phyloP scores from a whole-genome alignment of 2,888 invertebrate species.

The Leptinotarsa tumamoca region DNA sequence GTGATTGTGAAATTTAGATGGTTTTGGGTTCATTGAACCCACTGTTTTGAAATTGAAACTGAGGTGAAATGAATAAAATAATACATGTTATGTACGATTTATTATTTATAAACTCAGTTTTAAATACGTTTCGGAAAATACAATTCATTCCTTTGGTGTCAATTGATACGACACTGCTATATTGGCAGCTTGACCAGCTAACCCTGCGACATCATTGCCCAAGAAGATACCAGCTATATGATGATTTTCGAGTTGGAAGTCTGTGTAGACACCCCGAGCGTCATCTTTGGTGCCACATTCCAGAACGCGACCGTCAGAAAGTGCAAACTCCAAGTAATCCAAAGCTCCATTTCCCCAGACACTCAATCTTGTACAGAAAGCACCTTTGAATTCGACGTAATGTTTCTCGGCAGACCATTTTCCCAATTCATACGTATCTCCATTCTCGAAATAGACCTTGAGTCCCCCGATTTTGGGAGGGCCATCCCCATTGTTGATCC shows the following conservation, averaged over 20 bases:
- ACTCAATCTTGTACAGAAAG: background rate
- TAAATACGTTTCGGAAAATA: background rate
- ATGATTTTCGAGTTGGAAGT: conserved; percentile 14
- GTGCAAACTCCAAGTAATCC: conserved; percentile 16
- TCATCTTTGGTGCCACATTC: background rate
- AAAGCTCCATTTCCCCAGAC: conserved; percentile 23
- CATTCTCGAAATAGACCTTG: conserved; percentile 15
- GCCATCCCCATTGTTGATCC: background rate
- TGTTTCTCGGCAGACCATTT: background rate
- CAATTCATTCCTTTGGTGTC: background rate
- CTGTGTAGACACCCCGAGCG: background rate
- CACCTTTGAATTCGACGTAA: conserved; percentile 4
- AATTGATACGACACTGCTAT: conserved; percentile 7
- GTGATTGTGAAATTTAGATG: too few species aligned
- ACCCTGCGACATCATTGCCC: background rate
- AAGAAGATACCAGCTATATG: conserved; percentile 3
- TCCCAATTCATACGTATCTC: background rate
- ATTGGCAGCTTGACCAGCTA: conserved; percentile 11
- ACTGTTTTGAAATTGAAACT: too few species aligned
- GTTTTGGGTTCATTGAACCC: too few species aligned
- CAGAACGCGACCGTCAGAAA: conserved; percentile 3
- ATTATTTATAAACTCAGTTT: too few species aligned
- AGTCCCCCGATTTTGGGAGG: conserved; percentile 13
- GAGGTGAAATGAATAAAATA: too few species aligned
- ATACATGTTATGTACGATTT: too few species aligned